Evolutionary conservation across 1,140 invertebrate genomes (phyloP), one percentile per base, ranked within the genome.

Genomic region (Belonocnema kinseyi): DNA sequence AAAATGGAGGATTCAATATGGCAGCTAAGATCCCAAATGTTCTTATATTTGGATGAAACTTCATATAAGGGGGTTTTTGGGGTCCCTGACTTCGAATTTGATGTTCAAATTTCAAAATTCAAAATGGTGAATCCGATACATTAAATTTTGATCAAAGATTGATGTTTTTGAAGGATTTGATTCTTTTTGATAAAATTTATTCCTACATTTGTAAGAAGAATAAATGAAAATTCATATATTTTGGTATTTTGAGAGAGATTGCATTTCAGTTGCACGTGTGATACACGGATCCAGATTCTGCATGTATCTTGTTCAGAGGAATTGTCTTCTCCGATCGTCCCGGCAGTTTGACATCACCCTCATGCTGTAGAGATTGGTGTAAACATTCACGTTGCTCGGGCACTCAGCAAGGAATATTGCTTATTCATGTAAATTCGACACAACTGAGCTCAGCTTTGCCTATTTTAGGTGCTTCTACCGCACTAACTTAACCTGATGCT

Each of bases 351-450:
- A 66, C 61, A 66, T 66, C 61, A 66, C 26, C 14, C 40, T 21
- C 61, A 40, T 66, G 33, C 16, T 66, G 61, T 46, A 40, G 40
- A 40, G 8, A 40, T 10, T 40, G 40, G 40, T 46, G 40, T 46
- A 46, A 46, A 46, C 40, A 46, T 80, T 77, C 77, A 53, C 72
- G 58, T 77, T 73, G 78, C 75, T 79, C 75, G 61, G 53, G 50
- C 72, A 58, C 51, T 66, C 73, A 52, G n/a, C 71, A 58, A 85
- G 58, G 21, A 66, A 66, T 66, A 66, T 66, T 84, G 83, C 82
- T 87, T 87, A 87, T 87, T 85, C 84, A 85, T 87, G 85, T 78
- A 86, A 85, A 88, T 87, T 84, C 77, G 56, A 70, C 74, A 73
- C 74, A 75, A 83, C 21, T 61, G 21, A 66, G 61, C 61, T 66